These are phyloP conservation scores for Odontothrips loti DNA, from an alignment of 2,888 invertebrate species.

Conservation along the genomic window DNA sequence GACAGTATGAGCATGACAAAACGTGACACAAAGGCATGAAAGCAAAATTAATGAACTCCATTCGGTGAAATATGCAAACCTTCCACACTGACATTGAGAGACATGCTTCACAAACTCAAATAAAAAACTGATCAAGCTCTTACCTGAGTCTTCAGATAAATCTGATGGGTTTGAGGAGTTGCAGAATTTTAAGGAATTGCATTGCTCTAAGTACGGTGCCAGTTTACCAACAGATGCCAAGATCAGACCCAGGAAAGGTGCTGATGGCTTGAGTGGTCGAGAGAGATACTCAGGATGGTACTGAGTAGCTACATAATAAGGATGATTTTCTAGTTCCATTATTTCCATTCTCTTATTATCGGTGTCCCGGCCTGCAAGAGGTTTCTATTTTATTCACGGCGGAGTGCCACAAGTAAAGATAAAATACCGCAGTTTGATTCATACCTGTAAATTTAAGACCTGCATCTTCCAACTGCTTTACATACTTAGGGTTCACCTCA, in stretches of 20 bases:
- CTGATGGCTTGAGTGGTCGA: constrained; percentile 84
- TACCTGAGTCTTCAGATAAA: constrained; percentile 29
- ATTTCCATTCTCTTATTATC: constrained; percentile 92
- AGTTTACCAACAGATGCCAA: constrained; percentile 83
- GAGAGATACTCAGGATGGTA: constrained; percentile 98
- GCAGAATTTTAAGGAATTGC: constrained; percentile 23
- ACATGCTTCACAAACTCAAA: neutral
- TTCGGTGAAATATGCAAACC: neutral
- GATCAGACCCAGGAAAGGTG: constrained; percentile 92
- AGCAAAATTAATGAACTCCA: neutral
- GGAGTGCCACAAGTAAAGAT: neutral
- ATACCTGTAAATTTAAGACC: constrained; percentile 85
- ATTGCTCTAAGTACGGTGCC: constrained; percentile 58
- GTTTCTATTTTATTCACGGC: no score
- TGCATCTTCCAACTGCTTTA: constrained; percentile 67
- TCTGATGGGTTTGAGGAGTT: constrained; percentile 12
- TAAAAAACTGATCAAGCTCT: neutral
- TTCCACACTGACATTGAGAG: neutral
- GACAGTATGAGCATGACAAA: neutral
- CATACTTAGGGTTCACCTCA: constrained; percentile 91
- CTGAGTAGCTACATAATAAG: constrained; percentile 92
- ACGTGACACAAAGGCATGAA: neutral
- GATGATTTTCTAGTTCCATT: constrained; percentile 74
- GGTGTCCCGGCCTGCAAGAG: constrained; percentile 60
- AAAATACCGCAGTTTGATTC: constrained; percentile 10